Base-by-base conservation (phyloP, 2,888 invertebrate species). In the Brachyptera putata region DNA sequence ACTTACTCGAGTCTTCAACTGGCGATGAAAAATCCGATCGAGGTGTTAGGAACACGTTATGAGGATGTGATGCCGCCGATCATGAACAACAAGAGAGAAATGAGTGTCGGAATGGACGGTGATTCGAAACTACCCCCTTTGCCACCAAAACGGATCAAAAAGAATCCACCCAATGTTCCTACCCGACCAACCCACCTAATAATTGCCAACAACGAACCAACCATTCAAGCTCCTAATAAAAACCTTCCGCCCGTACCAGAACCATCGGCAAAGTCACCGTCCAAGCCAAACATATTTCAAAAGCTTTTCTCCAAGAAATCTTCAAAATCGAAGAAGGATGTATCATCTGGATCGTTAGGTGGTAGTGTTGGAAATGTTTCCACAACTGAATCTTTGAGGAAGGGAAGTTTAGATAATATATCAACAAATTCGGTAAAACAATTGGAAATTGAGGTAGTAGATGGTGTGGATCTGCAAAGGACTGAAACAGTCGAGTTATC, bases 1-100 rank as follows among this genome's bases (percentile, higher is more conserved):
- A 90, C 90, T 0, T 92, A 92, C 69, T 87, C 89, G 1, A 91
- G 91, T 70, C 75, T 92, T 57, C 92, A 92, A 70, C 79, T 89
- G 70, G 92, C 92, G 0, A 91, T 91, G 76, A 89, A 86, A 73
- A 91, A 92, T 74, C 91, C 91, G 0, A 76, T 90, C 1, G 77
- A 80, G 22, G 81, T 88, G 61, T 68, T 75, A 39, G 79, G 79
- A 55, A 50, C 39, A 3, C 77, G 80, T 26, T 83, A 84, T 70
- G 84, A 85, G 67, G 86, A 86, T 67, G 77, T 85, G 0, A 72
- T 78, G 65, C 72, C 80, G 13, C 75, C 76, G 34, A 26, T 57
- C 26, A 48, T 26, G 3, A 57, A 25, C 21, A 58, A 49, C n/a
- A 64, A 64, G 36, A 41, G 64, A 22, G 62, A 62, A 9, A 50